phyloP scores from a whole-genome alignment of 2,888 invertebrate species.

The Azorinus chamasolen region DNA sequence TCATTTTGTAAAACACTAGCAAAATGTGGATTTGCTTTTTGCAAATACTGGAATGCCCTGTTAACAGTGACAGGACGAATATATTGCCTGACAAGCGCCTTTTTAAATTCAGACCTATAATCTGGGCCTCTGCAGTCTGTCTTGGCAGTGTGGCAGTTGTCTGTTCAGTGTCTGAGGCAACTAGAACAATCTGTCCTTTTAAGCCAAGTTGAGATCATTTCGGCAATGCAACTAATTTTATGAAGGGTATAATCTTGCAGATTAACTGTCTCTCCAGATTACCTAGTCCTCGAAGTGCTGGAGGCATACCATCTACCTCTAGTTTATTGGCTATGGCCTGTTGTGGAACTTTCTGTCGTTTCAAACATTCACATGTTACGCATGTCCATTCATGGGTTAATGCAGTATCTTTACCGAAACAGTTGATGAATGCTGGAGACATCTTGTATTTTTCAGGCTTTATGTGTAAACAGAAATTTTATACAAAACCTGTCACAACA shows the following conservation, averaged over 20 bases:
- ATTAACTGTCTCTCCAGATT: slow-evolving; percentile 8
- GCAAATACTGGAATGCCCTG: neutral
- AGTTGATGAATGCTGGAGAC: slow-evolving; percentile 3
- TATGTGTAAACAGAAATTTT: neutral
- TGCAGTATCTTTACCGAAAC: slow-evolving; percentile 4
- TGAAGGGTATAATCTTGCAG: slow-evolving; percentile 3
- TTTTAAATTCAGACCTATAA: slow-evolving; percentile 1
- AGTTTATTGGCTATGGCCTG: slow-evolving; percentile 6
- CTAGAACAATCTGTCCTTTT: slow-evolving; percentile 13
- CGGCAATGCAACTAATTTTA: slow-evolving; percentile 7
- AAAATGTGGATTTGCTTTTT: too few species aligned
- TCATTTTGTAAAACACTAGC: neutral
- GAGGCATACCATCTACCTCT: neutral
- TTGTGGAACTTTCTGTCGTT: slow-evolving; percentile 7
- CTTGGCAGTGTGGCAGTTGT: neutral
- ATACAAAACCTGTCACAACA: slow-evolving; percentile 1
- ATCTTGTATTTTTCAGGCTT: slow-evolving; percentile 6
- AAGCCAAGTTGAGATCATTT: slow-evolving; percentile 10
- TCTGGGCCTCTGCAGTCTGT: slow-evolving; percentile 5
- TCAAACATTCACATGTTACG: slow-evolving; percentile 4
- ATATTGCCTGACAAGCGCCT: slow-evolving; percentile 1
- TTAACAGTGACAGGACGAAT: neutral
- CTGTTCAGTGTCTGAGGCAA: neutral
- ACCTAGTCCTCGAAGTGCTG: neutral
- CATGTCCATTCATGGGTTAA: neutral